phyloP scores from a whole-genome alignment of 2,797 vertebrate species.

The Paguma larvata region DNA sequence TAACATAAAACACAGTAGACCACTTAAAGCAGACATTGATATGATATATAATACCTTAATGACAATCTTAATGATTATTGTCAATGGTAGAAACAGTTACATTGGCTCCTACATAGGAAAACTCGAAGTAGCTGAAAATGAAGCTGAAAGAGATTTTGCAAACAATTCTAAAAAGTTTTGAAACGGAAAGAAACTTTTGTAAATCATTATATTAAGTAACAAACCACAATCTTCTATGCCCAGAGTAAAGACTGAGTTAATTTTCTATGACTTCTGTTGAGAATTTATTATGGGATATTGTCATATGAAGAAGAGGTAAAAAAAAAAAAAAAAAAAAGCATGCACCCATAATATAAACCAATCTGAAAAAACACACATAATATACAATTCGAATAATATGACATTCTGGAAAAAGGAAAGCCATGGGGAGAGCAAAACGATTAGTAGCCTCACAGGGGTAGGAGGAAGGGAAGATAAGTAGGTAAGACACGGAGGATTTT shows the following conservation, averaged over 20 bases:
- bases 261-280: neutral
- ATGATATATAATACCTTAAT: neutral
- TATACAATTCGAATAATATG: neutral
- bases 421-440: neutral
- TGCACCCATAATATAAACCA: neutral
- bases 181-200: neutral
- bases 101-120: neutral
- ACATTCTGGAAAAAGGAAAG: neutral
- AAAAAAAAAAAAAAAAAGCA: fast-evolving
- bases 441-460: fast-evolving
- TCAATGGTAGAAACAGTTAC: neutral
- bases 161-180: neutral
- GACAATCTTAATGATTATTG: neutral
- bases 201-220: neutral
- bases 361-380: neutral
- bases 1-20: neutral
- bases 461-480: too few relatives aligned
- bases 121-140: neutral
- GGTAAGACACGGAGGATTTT: neutral
- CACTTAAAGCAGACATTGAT: neutral
- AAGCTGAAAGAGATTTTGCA: neutral
- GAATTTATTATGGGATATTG: neutral
- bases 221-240: neutral
- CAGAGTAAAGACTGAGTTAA: neutral
- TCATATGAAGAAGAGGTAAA: neutral